Base-by-base conservation (phyloP, 2,888 invertebrate genomes). In the Plebejus melissa region DNA sequence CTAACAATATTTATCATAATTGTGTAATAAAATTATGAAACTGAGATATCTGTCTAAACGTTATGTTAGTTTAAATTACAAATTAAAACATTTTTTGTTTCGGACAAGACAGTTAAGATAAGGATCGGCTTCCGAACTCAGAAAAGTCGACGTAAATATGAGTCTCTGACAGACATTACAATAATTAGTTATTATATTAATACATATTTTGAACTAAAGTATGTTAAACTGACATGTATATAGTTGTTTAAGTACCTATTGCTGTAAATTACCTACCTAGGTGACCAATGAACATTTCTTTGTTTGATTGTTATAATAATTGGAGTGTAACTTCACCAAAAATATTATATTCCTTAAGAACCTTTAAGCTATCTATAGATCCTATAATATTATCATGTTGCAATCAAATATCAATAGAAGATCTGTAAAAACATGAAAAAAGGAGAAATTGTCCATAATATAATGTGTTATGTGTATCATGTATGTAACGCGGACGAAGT, bases 31-130 rank as follows among this genome's bases (percentile, higher is more conserved):
- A 65, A 65, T 65, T 65, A 32, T 32, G 32, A 65, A 36, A 65
- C 65, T 32, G 28, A 60, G 60, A 28, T 60, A 60, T 60, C 60
- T 60, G 9, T 28, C 60, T 60, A 65, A 65, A 5, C 32, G 32
- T 65, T 36, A 65, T 65, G 32, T 65, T 54, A 50, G 54, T 50
- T 72, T 72, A 72, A 54, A 50, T 28, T 50, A 36, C 4, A 72
- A 50, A 72, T 72, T 72, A 32, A 72, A 72, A 72, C 54, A 72
- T 72, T 72, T 72, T 71, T 72, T 46, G 46, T 71, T 71, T 72
- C 13, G 65, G 81, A 83, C 83, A 87, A 87, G 83, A 83, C 82
- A 82, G 84, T 81, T 80, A 79, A 85, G 87, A 89, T 89, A 87
- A 86, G 69, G 57, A 88, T 89, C 87, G 79, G 82, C 84, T 86